Percentiles rank a stretch among this genome's conserved stretches.
These are phyloP conservation scores for Endomychus coccineus DNA, from an alignment of 2,888 invertebrate species.

Conservation along the genomic window DNA sequence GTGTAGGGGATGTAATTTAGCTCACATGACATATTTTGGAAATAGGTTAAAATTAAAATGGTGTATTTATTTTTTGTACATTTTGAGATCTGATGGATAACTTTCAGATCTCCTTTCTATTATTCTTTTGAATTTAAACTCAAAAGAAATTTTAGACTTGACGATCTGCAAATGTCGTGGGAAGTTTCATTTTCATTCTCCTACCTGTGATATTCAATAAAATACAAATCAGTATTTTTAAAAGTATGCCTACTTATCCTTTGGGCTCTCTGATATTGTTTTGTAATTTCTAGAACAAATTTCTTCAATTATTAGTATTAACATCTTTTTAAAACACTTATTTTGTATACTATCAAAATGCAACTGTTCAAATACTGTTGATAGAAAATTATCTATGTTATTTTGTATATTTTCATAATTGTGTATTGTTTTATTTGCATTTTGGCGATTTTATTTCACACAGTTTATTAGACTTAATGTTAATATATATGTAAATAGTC, in stretches of 20 bases:
- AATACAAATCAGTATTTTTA: constrained; percentile 36
- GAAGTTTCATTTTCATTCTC: constrained; percentile 25
- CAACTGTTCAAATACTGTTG: constrained; percentile 23
- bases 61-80: constrained; percentile 16
- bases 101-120: too few relatives aligned
- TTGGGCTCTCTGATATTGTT: constrained; percentile 20
- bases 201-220: constrained; percentile 38
- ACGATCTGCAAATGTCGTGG: too few relatives aligned
- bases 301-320: constrained; percentile 9
- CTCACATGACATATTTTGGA: constrained; percentile 13
- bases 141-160: too few relatives aligned
- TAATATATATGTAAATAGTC: constrained; percentile 34
- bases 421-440: constrained; percentile 17
- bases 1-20: constrained; percentile 33
- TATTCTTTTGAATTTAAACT: too few relatives aligned
- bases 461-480: constrained; percentile 31
- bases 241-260: constrained; percentile 12
- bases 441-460: constrained; percentile 29
- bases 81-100: constrained; percentile 4
- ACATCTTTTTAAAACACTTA: too few relatives aligned
- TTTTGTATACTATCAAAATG: too few relatives aligned
- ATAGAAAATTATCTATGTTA: constrained; percentile 24
- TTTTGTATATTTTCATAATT: constrained; percentile 24
- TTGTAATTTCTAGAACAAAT: not conserved
- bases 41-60: constrained; percentile 11